Evolutionary conservation across 2,113 vertebrate species (phyloP), one percentile per base, ranked within the genome.

Genomic region (Agapornis roseicollis): DNA sequence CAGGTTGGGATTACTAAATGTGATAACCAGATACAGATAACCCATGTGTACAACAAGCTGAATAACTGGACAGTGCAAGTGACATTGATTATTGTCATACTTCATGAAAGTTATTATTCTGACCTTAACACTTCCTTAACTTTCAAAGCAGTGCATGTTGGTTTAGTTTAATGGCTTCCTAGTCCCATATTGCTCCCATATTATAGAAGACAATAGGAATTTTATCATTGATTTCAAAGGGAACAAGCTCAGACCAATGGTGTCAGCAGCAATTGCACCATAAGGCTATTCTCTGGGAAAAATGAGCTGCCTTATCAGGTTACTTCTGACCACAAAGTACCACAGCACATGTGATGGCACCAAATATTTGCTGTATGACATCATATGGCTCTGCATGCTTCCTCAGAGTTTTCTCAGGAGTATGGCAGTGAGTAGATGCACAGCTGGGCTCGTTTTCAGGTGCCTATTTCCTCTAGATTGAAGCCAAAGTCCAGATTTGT

Each of bases 1-100:
- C 92, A 96, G 77, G 56, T 61, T 60, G 33, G 73, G 88, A 92
- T 96, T 93, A 95, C 23, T 23, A 89, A 83, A 60, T 76, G 79
- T 78, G 85, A 94, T 89, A 90, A 95, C 92, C 89, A 96, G 89
- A 81, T 96, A 89, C 77, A 94, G 92, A 96, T 82, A 92, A 95
- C 92, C 85, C 81, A 52, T n/a, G 33, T 58, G 83, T 68, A 79
- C 80, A 83, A 85, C 46, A 68, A 84, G 55, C 9, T 69, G 61
- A 94, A 89, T 56, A 92, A 80, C 50, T 61, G 88, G 61, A 63
- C 41, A 77, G 61, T 61, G 44, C 19, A 92, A 96, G 87, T 70
- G 28, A 49, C 77, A 87, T 53, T 92, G 87, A 79, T 87, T 93
- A 93, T 94, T 96, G 82, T 92, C 80, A 89, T 33, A 81, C 47